phyloP scores from a whole-genome alignment of 2,113 vertebrate species.

The Vulpes ferrilata region DNA sequence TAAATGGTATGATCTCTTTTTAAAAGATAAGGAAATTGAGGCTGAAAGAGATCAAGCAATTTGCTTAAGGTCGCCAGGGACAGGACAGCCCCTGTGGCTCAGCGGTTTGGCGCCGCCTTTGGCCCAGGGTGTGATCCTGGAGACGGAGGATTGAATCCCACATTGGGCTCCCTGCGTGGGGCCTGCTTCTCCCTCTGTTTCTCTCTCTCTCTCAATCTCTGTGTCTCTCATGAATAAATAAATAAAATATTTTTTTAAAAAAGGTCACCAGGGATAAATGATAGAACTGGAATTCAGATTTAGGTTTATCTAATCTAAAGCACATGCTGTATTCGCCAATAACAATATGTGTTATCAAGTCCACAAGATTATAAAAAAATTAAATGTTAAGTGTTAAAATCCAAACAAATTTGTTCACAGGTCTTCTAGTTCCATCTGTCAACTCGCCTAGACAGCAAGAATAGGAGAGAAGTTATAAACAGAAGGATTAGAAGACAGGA shows the following conservation, averaged over 20 bases:
- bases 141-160: no score
- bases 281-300: slow-evolving; percentile 4
- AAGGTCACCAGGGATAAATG: slow-evolving; percentile 1
- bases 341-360: not conserved
- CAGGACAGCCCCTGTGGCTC: no score
- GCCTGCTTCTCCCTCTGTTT: no score
- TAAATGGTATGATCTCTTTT: not conserved
- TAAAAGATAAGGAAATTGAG: slow-evolving; percentile 38
- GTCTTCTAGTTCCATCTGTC: not conserved
- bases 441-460: slow-evolving; percentile 12
- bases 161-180: no score
- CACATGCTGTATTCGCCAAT: not conserved
- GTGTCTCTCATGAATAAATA: no score
- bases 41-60: not conserved
- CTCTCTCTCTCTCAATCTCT: no score
- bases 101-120: no score
- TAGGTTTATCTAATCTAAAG: not conserved
- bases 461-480: not conserved
- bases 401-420: not conserved
- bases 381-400: not conserved
- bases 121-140: no score
- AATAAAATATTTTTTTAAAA: no score
- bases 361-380: not conserved
- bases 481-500: slow-evolving; percentile 28
- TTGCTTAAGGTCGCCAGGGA: slow-evolving; percentile 20